Conservation (phyloP, 2,888 invertebrate genomes). For the Trichopoda pennipes region DNA sequence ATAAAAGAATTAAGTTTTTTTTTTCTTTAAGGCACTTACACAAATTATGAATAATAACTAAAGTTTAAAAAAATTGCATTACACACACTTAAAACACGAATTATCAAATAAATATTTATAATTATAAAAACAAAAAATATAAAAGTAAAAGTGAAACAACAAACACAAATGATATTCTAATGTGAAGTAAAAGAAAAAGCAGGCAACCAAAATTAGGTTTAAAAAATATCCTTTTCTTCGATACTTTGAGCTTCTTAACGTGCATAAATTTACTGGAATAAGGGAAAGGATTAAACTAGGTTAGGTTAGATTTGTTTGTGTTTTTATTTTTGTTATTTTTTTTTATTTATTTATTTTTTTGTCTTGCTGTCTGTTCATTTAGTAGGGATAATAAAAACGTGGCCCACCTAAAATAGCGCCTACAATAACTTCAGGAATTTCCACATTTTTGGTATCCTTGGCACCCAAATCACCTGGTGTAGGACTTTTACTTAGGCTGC, state of each 20-base stretch:
- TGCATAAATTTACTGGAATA: conserved; percentile 28
- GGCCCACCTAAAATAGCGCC: conserved; percentile 95
- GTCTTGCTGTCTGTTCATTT: conserved; percentile 66
- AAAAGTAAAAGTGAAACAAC: conserved; percentile 37
- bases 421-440: conserved; percentile 97
- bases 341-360: not conserved
- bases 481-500: conserved; percentile 90
- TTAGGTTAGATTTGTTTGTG: conserved; percentile 33
- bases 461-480: conserved; percentile 89
- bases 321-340: not conserved
- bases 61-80: conserved; percentile 25
- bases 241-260: conserved; percentile 31
- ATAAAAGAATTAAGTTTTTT: conserved; percentile 4
- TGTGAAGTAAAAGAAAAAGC: conserved; percentile 25
- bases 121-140: conserved; percentile 23
- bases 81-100: conserved; percentile 44
- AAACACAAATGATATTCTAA: conserved; percentile 18
- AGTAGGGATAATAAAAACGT: conserved; percentile 80
- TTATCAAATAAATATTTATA: conserved; percentile 40
- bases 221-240: conserved; percentile 4
- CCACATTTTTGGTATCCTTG: conserved; percentile 94
- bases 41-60: not conserved
- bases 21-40: conserved; percentile 30
- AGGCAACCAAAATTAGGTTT: conserved; percentile 40
- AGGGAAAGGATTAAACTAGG: conserved; percentile 5